Base-by-base conservation (phyloP, 2,113 vertebrate species). In the Tupaia chinensis region DNA sequence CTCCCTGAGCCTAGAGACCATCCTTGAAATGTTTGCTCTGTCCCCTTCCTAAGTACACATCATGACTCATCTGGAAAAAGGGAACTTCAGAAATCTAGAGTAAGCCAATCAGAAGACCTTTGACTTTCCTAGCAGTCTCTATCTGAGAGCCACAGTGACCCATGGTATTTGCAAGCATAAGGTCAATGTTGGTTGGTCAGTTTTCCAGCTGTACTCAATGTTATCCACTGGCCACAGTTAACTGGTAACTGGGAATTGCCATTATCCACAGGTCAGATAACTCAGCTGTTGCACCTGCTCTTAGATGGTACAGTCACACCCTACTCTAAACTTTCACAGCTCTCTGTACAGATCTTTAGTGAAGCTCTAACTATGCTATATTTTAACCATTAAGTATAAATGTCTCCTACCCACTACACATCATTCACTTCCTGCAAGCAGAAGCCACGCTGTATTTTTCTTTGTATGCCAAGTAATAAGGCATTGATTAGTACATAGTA, bases 61-160 rank as follows among this genome's bases (percentile, higher is more conserved):
- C 12, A 82, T 72, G 80, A 95, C 83, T 95, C 94, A 93, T 19
- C 74, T 73, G 85, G 77, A 61, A 95, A 88, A 89, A 91, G 93
- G 63, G n/a, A 77, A 91, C 44, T 83, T 89, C 4, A 72, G 78
- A 78, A 94, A 93, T 72, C 72, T 44, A 89, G 29, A 86, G 56
- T 69, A 66, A 90, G 70, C 73, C 29, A 60, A 54, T 60, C 78
- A 87, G 60, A 94, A 93, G 66, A 85, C 56, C 58, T 73, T 74
- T 0, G 10, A 76, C 56, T 86, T 90, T 60, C 63, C 77, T 77
- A 80, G 44, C n/a, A 82, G 56, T 76, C 77, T 69, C 66, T 61
- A 44, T 58, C 32, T 60, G 73, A 65, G 11, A 61, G 61, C 29
- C 11, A 56, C 68, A 89, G 58, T 69, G 58, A 86, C 54, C 77